phyloP scores from a whole-genome alignment of 2,797 vertebrate species.

The Gallinago stenura region DNA sequence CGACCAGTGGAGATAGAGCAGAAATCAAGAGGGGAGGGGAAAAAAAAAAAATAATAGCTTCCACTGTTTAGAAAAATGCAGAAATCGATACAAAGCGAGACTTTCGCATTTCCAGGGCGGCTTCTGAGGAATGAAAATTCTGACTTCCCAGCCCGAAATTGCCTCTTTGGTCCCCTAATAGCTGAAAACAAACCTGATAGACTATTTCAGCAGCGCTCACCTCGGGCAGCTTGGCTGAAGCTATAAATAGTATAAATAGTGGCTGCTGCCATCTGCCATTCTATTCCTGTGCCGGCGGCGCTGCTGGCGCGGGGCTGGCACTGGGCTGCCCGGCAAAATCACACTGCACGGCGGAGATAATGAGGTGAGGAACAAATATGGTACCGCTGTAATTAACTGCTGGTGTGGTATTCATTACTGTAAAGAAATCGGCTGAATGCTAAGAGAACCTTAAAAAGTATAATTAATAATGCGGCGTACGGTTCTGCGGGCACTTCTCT shows the following conservation, averaged over 20 bases:
- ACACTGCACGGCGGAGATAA: constrained; percentile 66
- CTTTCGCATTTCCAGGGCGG: neutral
- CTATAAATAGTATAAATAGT: constrained; percentile 86
- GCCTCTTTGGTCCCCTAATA: constrained; percentile 30
- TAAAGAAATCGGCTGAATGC: neutral
- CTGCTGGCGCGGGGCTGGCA: constrained; percentile 66
- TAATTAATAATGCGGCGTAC: neutral
- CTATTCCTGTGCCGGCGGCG: constrained; percentile 59
- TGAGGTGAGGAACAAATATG: constrained; percentile 65
- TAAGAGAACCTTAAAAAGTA: neutral
- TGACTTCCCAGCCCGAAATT: neutral
- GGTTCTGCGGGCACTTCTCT: neutral
- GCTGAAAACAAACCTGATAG: constrained; percentile 55
- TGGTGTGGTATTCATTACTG: constrained; percentile 23
- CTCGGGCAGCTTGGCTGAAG: constrained; percentile 62
- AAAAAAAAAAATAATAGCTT: neutral
- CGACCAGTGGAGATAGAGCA: neutral
- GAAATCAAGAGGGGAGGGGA: neutral
- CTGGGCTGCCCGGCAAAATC: constrained; percentile 5
- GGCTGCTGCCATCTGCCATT: constrained; percentile 80
- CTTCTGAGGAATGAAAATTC: constrained; percentile 1
- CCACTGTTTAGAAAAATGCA: neutral
- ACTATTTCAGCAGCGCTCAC: constrained; percentile 56
- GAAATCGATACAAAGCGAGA: neutral
- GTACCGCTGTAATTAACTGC: constrained; percentile 66